phyloP scores from a whole-genome alignment of 2,113 vertebrate genomes.

The Bubo bubo region DNA sequence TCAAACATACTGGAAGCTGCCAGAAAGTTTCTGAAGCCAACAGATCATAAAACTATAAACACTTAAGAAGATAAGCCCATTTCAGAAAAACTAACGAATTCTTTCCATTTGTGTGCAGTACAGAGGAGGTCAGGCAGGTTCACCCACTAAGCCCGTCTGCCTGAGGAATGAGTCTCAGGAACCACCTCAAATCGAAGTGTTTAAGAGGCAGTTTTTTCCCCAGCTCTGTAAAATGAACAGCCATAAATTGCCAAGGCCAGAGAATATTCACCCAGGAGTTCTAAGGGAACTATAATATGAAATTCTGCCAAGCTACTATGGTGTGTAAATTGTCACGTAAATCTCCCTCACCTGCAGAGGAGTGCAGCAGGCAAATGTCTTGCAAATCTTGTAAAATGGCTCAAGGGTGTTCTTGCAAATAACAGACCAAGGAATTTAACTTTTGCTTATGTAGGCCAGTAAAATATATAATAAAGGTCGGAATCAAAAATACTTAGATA shows the following conservation, averaged over 20 bases:
- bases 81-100: slow-evolving; percentile 12
- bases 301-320: neutral
- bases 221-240: neutral
- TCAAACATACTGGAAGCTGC: neutral
- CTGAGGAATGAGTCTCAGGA: neutral
- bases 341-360: neutral
- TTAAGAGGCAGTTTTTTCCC: neutral
- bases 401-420: neutral
- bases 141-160: neutral
- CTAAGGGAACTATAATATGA: neutral
- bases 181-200: neutral
- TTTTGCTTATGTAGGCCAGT: neutral
- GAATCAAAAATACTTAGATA: neutral
- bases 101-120: slow-evolving; percentile 26
- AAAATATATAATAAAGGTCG: neutral
- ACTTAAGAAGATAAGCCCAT: neutral
- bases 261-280: neutral
- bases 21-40: slow-evolving; percentile 1
- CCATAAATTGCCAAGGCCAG: neutral
- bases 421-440: neutral
- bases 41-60: slow-evolving; percentile 3
- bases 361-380: neutral
- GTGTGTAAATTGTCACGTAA: accelerated
- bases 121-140: slow-evolving; percentile 10
- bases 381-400: neutral